A percentile compares a stretch with the other conserved stretches of the same genome.
phyloP scores from a whole-genome alignment of 2,797 vertebrate genomes.

The Apogon talboti region DNA sequence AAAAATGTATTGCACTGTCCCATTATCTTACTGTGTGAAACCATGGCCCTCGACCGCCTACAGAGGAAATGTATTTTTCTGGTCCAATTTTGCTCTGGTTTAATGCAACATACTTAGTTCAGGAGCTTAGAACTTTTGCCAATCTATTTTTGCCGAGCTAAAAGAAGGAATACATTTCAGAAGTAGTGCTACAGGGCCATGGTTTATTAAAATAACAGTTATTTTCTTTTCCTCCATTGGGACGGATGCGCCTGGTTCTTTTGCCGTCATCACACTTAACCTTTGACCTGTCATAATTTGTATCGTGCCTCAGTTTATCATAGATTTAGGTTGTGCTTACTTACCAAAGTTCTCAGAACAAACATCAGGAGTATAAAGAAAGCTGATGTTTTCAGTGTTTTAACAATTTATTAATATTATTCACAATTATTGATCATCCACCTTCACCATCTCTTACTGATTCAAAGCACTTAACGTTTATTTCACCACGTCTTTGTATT shows the following conservation, averaged over 20 bases:
- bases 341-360: conserved; percentile 14
- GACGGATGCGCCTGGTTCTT: conserved; percentile 35
- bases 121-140: conserved; percentile 23
- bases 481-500: conserved; percentile 12
- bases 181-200: conserved; percentile 51
- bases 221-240: conserved; percentile 40
- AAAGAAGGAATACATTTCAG: conserved; percentile 54
- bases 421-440: conserved; percentile 19
- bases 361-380: conserved; percentile 1
- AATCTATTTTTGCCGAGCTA: conserved; percentile 44
- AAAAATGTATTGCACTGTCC: conserved; percentile 71
- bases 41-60: conserved; percentile 38
- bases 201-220: conserved; percentile 32
- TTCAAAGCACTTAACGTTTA: conserved; percentile 39
- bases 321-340: conserved; percentile 14
- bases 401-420: neutral
- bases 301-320: conserved; percentile 27
- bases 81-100: conserved; percentile 21
- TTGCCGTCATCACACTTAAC: conserved; percentile 48
- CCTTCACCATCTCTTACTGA: conserved; percentile 26
- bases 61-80: conserved; percentile 55
- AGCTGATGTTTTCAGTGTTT: conserved; percentile 4
- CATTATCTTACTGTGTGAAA: conserved; percentile 58
- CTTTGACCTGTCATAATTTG: conserved; percentile 65
- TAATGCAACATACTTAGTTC: conserved; percentile 20